phyloP scores from a whole-genome alignment of 1,140 invertebrate species.

The Ruditapes philippinarum region DNA sequence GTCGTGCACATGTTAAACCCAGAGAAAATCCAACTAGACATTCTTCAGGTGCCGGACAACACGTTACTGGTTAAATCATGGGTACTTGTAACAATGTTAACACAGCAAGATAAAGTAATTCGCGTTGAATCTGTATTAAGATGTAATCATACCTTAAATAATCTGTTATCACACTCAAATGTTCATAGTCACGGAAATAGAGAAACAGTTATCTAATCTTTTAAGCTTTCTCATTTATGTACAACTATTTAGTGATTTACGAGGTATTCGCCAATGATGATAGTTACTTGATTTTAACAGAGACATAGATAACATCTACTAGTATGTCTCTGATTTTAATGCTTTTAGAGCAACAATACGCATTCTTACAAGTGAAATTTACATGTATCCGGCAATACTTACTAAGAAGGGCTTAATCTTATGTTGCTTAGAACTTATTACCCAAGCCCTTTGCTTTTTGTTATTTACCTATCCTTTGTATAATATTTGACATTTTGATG shows the following conservation, averaged over 20 bases:
- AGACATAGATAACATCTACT: too few species aligned
- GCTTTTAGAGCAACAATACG: too few species aligned
- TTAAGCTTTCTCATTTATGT: not conserved
- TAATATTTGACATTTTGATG: too few species aligned
- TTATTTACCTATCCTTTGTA: too few species aligned
- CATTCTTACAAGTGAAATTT: not conserved
- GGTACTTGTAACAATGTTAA: not conserved
- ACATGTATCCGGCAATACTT: too few species aligned
- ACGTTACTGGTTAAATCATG: not conserved
- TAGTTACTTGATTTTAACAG: not conserved
- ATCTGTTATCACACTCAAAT: slow-evolving; percentile 12
- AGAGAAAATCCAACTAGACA: not conserved
- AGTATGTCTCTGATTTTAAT: too few species aligned
- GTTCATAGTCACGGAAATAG: not conserved
- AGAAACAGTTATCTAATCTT: not conserved
- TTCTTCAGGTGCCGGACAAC: not conserved
- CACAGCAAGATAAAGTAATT: not conserved
- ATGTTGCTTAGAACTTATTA: too few species aligned
- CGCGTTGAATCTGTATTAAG: not conserved
- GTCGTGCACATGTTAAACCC: too few species aligned
- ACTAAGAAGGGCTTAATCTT: too few species aligned
- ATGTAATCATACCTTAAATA: not conserved
- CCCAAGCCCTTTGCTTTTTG: too few species aligned
- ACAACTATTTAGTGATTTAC: not conserved
- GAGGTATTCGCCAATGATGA: not conserved